Evolutionary conservation across 2,113 vertebrate species (phyloP), one percentile per base, ranked within the genome.

Genomic region (Heptranchias perlo): DNA sequence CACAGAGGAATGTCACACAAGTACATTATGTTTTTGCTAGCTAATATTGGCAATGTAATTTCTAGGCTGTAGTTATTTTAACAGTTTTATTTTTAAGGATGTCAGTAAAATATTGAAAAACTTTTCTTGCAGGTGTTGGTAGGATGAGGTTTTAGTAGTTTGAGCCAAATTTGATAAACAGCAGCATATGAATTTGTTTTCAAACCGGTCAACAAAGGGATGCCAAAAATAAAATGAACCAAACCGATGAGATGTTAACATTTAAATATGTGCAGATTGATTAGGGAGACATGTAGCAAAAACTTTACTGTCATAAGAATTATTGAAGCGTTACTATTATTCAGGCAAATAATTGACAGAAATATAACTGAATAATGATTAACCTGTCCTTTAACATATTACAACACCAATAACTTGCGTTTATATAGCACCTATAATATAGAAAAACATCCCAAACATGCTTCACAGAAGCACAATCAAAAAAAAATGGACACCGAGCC

Each of bases 81-180:
- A 11, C 84, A 86, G 44, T 49, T 49, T 49, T 49, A 25, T 25
- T 86, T 6, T 49, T 44, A 39, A 82, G 39, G 39, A 47, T 84
- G 73, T 78, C 73, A 78, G 10, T 78, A n/a, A 78, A 18, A 84
- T 47, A 23, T 84, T 23, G 58, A 6, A 18, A 84, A 84, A 84
- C 1, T 44, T n/a, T 18, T 47, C 39, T 84, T 47, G 13, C 78
- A 84, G 47, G 78, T 84, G 78, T 11, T 23, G 82, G 39, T 21
- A 47, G 3, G 44, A 21, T 47, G 44, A 84, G 39, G 39, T 44
- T 44, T 47, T 21, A 49, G 16, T 47, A 84, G 18, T 4, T 44
- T 84, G 82, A 47, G 44, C 82, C 82, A 84, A 84, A 84, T 84
- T 84, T 78, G 35, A n/a, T 78, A n/a, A 28, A 76, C 69, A 76